Base-by-base conservation (phyloP, 2,888 invertebrate species). In the Epicampocera succincta region DNA sequence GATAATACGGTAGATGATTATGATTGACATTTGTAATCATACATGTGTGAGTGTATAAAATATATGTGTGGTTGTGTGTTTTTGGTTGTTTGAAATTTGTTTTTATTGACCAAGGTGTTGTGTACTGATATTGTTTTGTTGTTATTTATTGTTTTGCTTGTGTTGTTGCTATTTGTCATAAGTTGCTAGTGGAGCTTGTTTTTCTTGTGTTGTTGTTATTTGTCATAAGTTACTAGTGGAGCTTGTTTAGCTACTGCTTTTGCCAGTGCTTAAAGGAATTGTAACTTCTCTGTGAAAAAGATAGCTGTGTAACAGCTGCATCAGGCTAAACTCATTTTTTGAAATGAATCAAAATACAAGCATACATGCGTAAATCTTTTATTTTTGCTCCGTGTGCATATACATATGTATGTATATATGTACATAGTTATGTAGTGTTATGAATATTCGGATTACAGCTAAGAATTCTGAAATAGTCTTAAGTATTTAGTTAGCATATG, bases 21-120 rank as follows among this genome's bases (percentile, higher is more conserved):
- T 75, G 71, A 71, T 80, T 80, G 80, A 80, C 46, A 60, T 72
- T 42, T 25, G 15, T 25, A 44, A 3, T 13, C 44, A 40, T 60
- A 46, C 29, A 13, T 71, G 21, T 33, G 42, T 54, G 38, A 44
- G 40, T 38, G 29, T 46, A 44, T 66, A 12, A 5, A 38, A 46
- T 12, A 13, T n/a, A 21, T 71, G 38, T 33, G 72, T 73, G 17
- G 60, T n/a, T 9, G 8, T 33, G 33, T 33, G 33, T 33, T 4
- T 33, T 25, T 48, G 25, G 33, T 76, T 44, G 29, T 54, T 76
- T 66, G 58, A 40, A 61, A 63, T 56, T 72, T 80, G 60, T 78
- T 80, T 60, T 72, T 75, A 76, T 80, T 76, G 76, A 48, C 71
- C 63, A 76, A 72, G 80, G 80, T 80, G 56, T 72, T 68, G 66